Percentiles rank a stretch among this genome's conserved stretches.
Evolutionary conservation across 2,113 vertebrate genomes (phyloP).

Genomic region (Caretta caretta): DNA sequence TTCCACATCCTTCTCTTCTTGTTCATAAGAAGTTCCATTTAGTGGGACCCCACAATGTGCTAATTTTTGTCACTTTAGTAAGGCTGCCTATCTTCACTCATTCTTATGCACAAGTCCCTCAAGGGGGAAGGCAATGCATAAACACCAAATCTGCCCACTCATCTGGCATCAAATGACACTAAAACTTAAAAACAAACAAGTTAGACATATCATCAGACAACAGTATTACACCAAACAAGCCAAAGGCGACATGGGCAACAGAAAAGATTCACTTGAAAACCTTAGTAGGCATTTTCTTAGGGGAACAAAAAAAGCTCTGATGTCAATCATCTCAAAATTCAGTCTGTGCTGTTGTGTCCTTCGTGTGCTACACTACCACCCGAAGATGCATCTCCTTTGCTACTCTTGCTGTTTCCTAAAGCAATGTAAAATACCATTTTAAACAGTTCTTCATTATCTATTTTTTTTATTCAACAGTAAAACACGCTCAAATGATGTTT

Average conservation of each 20-base stretch:
- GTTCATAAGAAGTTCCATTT: not conserved
- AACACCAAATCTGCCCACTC: not conserved
- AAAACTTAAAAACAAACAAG: not conserved
- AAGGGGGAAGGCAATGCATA: not conserved
- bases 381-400: not conserved
- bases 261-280: not conserved
- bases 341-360: not conserved
- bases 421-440: not conserved
- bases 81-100: not conserved
- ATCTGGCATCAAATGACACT: not conserved
- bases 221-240: not conserved
- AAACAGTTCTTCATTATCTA: not conserved
- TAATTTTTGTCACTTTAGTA: not conserved
- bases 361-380: not conserved
- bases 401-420: not conserved
- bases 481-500: not conserved
- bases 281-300: not conserved
- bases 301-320: not conserved
- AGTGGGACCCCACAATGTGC: not conserved
- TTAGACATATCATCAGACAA: not conserved
- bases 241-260: not conserved
- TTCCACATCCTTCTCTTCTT: not conserved
- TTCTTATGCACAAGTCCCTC: not conserved
- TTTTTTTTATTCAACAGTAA: not conserved
- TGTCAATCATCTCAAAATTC: not conserved